Percentiles rank a stretch among this genome's conserved stretches.
Evolutionary conservation across 2,113 vertebrate species (phyloP).

Genomic region (Heloderma charlesbogerti): DNA sequence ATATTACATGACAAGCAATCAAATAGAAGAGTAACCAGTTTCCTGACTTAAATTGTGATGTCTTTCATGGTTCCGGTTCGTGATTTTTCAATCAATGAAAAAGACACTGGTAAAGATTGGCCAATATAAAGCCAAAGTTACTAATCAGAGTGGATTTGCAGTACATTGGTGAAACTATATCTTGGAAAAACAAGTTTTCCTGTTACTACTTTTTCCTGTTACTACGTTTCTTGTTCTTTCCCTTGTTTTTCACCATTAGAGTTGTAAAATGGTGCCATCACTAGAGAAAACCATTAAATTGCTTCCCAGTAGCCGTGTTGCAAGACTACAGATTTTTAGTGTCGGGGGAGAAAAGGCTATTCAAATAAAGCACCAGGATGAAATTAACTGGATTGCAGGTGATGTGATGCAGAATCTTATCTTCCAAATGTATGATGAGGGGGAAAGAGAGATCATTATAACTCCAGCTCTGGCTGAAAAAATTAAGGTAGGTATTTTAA

Average conservation of each 20-base stretch:
- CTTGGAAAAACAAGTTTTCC: background rate
- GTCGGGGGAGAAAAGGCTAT: slow-evolving; percentile 79
- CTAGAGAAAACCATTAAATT: slow-evolving; percentile 84
- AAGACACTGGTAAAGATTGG: background rate
- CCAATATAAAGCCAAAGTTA: background rate
- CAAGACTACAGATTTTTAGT: slow-evolving; percentile 82
- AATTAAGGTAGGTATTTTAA: slow-evolving; percentile 83
- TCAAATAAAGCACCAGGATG: slow-evolving; percentile 86
- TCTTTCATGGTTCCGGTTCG: background rate
- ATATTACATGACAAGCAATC: background rate
- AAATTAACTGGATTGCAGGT: slow-evolving; percentile 88
- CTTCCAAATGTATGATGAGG: slow-evolving; percentile 92
- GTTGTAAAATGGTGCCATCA: slow-evolving; percentile 75
- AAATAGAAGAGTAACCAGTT: background rate
- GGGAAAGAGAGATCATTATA: slow-evolving; percentile 80
- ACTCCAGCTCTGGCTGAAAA: slow-evolving; percentile 80
- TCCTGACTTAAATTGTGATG: background rate
- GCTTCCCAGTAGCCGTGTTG: slow-evolving; percentile 85
- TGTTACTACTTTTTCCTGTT: background rate
- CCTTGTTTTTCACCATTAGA: slow-evolving; percentile 65
- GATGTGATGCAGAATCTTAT: slow-evolving; percentile 83
- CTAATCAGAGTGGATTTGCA: background rate
- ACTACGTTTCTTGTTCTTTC: background rate
- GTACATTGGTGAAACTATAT: background rate
- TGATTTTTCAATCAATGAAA: background rate